A percentile compares a stretch with the other conserved stretches of the same genome.
Conservation (phyloP, 35 echinoderm and acorn worm species). For the Holothuria glaberrima region DNA sequence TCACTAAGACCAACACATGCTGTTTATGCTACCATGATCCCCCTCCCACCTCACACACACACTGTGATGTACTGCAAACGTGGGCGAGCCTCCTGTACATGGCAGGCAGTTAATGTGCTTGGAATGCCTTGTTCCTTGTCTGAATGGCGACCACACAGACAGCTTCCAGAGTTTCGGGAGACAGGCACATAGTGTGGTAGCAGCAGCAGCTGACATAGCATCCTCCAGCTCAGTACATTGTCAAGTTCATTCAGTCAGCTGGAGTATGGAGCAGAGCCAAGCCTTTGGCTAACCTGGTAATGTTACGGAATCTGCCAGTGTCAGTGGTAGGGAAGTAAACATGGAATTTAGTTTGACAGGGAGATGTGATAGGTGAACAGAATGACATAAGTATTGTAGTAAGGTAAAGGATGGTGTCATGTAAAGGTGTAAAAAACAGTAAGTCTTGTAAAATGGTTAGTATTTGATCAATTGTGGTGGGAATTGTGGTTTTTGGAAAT, state of each 20-base stretch:
- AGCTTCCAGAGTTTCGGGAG: conserved; percentile 3
- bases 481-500: too few relatives aligned
- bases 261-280: conserved; percentile 31
- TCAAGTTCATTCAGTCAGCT: not conserved
- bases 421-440: too few relatives aligned
- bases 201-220: conserved; percentile 3
- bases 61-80: not conserved
- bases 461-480: too few relatives aligned
- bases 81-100: not conserved
- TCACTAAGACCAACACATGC: not conserved
- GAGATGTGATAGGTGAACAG: conserved; percentile 9
- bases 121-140: conserved; percentile 37
- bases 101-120: conserved; percentile 36
- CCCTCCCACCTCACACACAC: conserved; percentile 33
- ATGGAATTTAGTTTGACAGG: conserved; percentile 7
- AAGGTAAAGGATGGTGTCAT: too few relatives aligned
- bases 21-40: conserved; percentile 22
- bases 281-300: conserved; percentile 10
- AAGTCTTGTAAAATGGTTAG: too few relatives aligned
- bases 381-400: conserved; percentile 17
- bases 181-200: conserved; percentile 14
- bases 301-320: conserved; percentile 21
- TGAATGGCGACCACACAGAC: conserved; percentile 49
- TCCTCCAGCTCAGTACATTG: not conserved
- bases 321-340: not conserved